Percentiles rank a stretch among this genome's conserved stretches.
Conservation (phyloP, 2,888 invertebrate species). For the Hypselothyrea guttata region DNA sequence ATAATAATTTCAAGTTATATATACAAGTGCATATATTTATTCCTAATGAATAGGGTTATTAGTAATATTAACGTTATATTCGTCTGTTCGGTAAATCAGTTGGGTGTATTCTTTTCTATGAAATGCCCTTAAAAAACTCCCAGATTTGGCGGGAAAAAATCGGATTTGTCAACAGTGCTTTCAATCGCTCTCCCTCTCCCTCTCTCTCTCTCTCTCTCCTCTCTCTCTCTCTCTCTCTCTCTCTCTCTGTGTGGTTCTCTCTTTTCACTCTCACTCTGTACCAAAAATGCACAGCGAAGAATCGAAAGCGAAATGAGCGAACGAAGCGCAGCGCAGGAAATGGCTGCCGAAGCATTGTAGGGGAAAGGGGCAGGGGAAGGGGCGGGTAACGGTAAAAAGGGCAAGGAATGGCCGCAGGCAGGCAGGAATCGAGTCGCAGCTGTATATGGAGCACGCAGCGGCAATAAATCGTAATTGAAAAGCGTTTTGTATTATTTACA, state of each 20-base stretch:
- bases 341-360: conserved; percentile 10
- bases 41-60: no score
- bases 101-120: no score
- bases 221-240: background rate
- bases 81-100: no score
- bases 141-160: no score
- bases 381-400: background rate
- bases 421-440: conserved; percentile 27
- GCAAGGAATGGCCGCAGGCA: conserved; percentile 24
- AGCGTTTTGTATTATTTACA: conserved; percentile 53
- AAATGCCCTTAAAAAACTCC: no score
- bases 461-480: conserved; percentile 34
- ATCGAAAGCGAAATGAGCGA: conserved; percentile 52
- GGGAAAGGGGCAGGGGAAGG: conserved; percentile 19
- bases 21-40: no score
- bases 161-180: no score
- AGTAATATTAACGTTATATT: no score
- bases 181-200: no score
- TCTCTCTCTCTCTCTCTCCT: no score
- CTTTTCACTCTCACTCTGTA: background rate
- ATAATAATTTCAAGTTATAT: no score
- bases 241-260: conserved; percentile 21
- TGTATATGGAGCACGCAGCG: conserved; percentile 1
- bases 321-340: background rate
- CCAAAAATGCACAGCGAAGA: conserved; percentile 10